Percentiles rank a stretch among this genome's conserved stretches.
These are phyloP conservation scores for Lamproptera curius DNA, from an alignment of 2,888 invertebrate genomes.

Conservation along the genomic window DNA sequence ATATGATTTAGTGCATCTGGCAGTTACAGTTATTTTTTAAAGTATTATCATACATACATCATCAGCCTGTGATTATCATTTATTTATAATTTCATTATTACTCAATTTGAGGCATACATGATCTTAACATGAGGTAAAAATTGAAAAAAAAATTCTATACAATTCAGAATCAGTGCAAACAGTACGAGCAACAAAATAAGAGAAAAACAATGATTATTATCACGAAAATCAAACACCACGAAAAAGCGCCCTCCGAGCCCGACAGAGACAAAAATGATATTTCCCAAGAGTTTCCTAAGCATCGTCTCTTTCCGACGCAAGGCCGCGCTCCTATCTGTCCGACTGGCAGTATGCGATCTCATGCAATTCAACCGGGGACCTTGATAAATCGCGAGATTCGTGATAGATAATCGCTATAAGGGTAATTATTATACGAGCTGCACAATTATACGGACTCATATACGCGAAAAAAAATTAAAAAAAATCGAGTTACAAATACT, in stretches of 20 bases:
- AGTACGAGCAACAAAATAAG: too few species aligned
- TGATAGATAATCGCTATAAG: constrained; percentile 74
- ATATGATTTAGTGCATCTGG: too few species aligned
- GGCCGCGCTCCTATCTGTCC: constrained; percentile 45
- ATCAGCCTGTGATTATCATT: too few species aligned
- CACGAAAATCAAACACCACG: constrained; percentile 45
- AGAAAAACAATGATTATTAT: constrained; percentile 36
- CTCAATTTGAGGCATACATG: too few species aligned
- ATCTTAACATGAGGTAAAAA: too few species aligned
- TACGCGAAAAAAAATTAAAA: constrained; percentile 17
- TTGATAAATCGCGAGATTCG: constrained; percentile 77
- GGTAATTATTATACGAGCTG: constrained; percentile 63
- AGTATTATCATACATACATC: too few species aligned
- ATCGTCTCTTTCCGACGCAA: constrained; percentile 61
- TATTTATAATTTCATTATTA: too few species aligned
- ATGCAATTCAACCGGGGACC: constrained; percentile 74
- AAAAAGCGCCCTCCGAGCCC: constrained; percentile 71
- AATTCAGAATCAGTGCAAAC: constrained; percentile 57
- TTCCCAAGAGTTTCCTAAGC: constrained; percentile 74
- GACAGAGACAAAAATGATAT: constrained; percentile 73
- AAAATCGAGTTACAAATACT: too few species aligned
- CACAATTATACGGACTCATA: constrained; percentile 40
- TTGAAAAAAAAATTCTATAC: too few species aligned
- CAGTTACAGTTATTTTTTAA: too few species aligned
- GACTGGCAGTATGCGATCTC: constrained; percentile 70